Evolutionary conservation across 2,888 invertebrate genomes (phyloP), one percentile per base, ranked within the genome.

Genomic region (Hipparchia sbordonii): DNA sequence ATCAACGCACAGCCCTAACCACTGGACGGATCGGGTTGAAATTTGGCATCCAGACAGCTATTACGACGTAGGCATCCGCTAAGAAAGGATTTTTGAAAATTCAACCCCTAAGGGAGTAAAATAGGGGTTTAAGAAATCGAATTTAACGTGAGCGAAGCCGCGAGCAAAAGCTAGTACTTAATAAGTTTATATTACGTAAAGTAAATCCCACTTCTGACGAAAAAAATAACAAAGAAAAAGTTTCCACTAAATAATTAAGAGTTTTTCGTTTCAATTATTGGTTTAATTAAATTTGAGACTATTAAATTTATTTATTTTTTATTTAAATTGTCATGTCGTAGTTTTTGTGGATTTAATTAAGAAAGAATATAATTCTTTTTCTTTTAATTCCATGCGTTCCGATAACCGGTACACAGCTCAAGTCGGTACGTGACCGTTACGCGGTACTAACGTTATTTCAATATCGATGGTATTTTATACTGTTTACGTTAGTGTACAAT

Each of bases 371-470:
- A 39, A 63, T 23, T 57, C 13, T 70, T 77, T 72, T 74, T 67
- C 72, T 48, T 23, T 23, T 2, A 23, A 74, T 78, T 78, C 69
- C 77, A 78, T 78, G 77, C 77, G 74, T 62, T 9, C 77, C 73
- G 65, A 70, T 72, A 72, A 72, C 67, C 73, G 75, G 71, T 68
- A 68, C 89, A 89, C 93, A 93, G 93, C 93, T 84, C 93, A 93
- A 93, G 93, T 93, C 85, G 93, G 93, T 93, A 93, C 87, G 93
- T 93, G 76, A 76, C 76, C 72, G 72, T 76, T 76, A 56, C 72
- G 74, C 76, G 76, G 76, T 76, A 76, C 76, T 72, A 74, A 76
- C 71, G 76, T 74, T 76, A 73, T 74, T 73, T 76, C 76, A 72
- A 75, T 76, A 71, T 72, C 54, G 33, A 72, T 74, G 68, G 60